phyloP scores from a whole-genome alignment of 2,888 invertebrate genomes.

The Drosophila monieri region DNA sequence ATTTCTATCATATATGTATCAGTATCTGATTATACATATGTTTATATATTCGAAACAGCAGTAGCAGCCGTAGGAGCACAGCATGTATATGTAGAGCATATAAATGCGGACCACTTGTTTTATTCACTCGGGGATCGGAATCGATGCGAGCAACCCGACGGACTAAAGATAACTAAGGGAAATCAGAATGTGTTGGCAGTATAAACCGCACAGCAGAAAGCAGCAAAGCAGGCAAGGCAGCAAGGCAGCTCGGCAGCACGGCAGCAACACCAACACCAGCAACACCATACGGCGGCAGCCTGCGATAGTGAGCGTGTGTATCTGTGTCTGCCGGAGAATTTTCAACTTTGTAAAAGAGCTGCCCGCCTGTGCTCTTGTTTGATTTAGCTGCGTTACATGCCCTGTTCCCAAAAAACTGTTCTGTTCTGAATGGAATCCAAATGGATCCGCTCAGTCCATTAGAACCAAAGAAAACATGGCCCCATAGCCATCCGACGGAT shows the following conservation, averaged over 20 bases:
- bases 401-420: background rate
- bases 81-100: slow-evolving; percentile 21
- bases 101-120: slow-evolving; percentile 23
- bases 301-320: slow-evolving; percentile 21
- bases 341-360: background rate
- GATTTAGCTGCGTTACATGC: slow-evolving; percentile 1
- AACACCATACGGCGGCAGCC: slow-evolving; percentile 45
- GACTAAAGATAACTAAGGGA: slow-evolving; percentile 83
- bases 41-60: slow-evolving; percentile 28
- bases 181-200: slow-evolving; percentile 79
- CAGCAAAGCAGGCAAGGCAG: slow-evolving; percentile 11
- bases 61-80: slow-evolving; percentile 4
- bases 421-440: slow-evolving; percentile 1
- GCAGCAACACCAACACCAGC: slow-evolving; percentile 40
- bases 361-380: background rate
- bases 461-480: slow-evolving; percentile 9
- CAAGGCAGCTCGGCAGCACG: slow-evolving; percentile 38
- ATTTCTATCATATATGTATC: slow-evolving; percentile 64
- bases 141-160: slow-evolving; percentile 82
- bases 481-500: slow-evolving; percentile 34
- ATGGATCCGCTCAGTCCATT: background rate
- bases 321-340: slow-evolving; percentile 11
- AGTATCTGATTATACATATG: slow-evolving; percentile 76
- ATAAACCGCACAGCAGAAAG: slow-evolving; percentile 69
- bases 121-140: background rate